Conservation (phyloP, 1,140 invertebrate genomes). For the Pseudobourletiella spinata region DNA sequence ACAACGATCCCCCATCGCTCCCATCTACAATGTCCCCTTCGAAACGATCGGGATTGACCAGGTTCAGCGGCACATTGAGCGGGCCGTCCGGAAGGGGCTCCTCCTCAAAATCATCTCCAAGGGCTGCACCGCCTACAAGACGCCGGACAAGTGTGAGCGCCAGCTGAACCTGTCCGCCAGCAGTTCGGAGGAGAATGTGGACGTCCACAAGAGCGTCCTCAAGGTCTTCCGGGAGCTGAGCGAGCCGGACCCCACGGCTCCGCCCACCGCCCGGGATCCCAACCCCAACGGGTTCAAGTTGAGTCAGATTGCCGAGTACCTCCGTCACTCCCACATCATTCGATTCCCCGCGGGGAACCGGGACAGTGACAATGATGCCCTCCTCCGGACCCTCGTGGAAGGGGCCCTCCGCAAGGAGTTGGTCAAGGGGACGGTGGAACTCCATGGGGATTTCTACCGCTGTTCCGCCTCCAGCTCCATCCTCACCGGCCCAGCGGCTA, state of each 20-base stretch:
- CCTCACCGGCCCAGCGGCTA: background rate
- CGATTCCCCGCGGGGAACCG: slow-evolving; percentile 8
- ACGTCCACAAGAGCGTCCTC: slow-evolving; percentile 15
- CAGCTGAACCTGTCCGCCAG: slow-evolving; percentile 13
- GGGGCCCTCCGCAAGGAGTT: slow-evolving; percentile 16
- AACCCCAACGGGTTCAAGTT: slow-evolving; percentile 19
- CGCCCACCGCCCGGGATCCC: background rate
- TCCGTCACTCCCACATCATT: slow-evolving; percentile 28
- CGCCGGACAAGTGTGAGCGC: slow-evolving; percentile 27
- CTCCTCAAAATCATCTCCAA: slow-evolving; percentile 27
- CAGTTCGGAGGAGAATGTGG: slow-evolving; percentile 9
- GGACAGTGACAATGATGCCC: background rate
- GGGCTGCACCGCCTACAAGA: slow-evolving; percentile 28
- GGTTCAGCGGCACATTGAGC: slow-evolving; percentile 33
- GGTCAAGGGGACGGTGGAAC: slow-evolving; percentile 20
- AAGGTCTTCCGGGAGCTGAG: slow-evolving; percentile 32
- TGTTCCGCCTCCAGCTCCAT: too few relatives aligned
- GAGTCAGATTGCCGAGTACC: slow-evolving; percentile 25
- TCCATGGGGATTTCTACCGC: slow-evolving; percentile 4
- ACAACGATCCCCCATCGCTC: slow-evolving; percentile 31
- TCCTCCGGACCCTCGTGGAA: slow-evolving; percentile 4
- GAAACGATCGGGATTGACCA: slow-evolving; percentile 29
- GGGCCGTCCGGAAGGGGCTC: slow-evolving; percentile 28
- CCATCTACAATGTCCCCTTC: slow-evolving; percentile 29
- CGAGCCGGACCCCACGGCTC: slow-evolving; percentile 23